Percentiles rank a stretch among this genome's conserved stretches.
phyloP scores from a whole-genome alignment of 2,888 invertebrate genomes.

The Schizaphis graminum region DNA sequence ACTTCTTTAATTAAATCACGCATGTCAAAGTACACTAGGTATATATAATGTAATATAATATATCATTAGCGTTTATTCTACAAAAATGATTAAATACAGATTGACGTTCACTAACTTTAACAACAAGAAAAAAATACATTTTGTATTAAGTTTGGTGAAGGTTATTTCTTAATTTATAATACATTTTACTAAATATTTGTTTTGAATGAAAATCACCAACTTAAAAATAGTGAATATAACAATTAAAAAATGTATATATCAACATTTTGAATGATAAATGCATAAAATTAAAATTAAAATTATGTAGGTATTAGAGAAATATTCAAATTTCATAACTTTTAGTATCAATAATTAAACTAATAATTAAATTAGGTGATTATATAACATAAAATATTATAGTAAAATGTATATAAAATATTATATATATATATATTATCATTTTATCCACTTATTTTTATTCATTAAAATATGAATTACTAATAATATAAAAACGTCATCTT shows the following conservation, averaged over 20 bases:
- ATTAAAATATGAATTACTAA: background rate
- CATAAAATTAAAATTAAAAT: background rate
- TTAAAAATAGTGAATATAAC: background rate
- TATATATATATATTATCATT: background rate
- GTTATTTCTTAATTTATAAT: background rate
- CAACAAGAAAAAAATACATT: background rate
- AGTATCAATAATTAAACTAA: background rate
- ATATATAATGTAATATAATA: background rate
- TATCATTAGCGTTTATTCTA: background rate
- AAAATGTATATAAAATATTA: no score
- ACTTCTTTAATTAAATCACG: constrained; percentile 5
- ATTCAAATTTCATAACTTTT: background rate
- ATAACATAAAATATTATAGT: no score
- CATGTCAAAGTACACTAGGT: background rate
- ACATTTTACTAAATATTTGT: background rate
- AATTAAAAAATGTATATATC: background rate
- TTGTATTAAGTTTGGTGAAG: background rate
- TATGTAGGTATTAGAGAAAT: background rate
- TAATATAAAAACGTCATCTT: background rate
- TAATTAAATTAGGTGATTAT: background rate
- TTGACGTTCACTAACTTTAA: background rate
- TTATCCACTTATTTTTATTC: background rate
- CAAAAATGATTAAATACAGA: background rate
- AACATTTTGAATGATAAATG: background rate
- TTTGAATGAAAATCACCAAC: background rate